Percentiles rank a stretch among this genome's conserved stretches.
Conservation (phyloP, 2,888 invertebrate genomes). For the Lithophane semibrunnea region DNA sequence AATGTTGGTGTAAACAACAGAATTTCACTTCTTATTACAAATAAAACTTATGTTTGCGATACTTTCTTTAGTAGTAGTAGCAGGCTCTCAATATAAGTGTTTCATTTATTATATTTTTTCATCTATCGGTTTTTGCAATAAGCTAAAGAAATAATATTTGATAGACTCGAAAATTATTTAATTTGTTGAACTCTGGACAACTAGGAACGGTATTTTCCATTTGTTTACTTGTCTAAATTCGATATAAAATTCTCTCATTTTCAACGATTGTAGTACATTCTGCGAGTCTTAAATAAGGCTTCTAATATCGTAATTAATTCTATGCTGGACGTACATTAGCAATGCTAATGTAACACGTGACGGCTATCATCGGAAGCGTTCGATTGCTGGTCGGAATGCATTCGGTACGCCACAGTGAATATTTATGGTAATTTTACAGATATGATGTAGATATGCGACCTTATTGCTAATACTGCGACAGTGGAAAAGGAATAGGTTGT, state of each 20-base stretch:
- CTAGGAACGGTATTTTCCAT: no score
- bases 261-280: not conserved
- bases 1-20: constrained; percentile 20
- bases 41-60: not conserved
- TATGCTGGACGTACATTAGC: constrained; percentile 60
- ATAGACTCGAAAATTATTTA: no score
- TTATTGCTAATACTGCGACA: constrained; percentile 13
- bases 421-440: constrained; percentile 63
- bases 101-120: no score
- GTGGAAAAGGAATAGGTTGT: not conserved
- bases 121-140: not conserved
- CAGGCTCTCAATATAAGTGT: no score
- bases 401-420: constrained; percentile 56
- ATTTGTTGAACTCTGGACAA: no score
- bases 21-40: not conserved
- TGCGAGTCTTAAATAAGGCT: constrained; percentile 49
- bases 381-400: constrained; percentile 55
- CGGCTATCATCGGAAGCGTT: constrained; percentile 56
- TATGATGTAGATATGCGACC: constrained; percentile 36
- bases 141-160: no score
- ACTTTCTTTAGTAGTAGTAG: not conserved
- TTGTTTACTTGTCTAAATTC: no score
- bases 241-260: no score
- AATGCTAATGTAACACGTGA: constrained; percentile 64
- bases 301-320: constrained; percentile 64